Evolutionary conservation across 1,140 invertebrate species (phyloP).

Genomic region (Neodiprion pinetum): DNA sequence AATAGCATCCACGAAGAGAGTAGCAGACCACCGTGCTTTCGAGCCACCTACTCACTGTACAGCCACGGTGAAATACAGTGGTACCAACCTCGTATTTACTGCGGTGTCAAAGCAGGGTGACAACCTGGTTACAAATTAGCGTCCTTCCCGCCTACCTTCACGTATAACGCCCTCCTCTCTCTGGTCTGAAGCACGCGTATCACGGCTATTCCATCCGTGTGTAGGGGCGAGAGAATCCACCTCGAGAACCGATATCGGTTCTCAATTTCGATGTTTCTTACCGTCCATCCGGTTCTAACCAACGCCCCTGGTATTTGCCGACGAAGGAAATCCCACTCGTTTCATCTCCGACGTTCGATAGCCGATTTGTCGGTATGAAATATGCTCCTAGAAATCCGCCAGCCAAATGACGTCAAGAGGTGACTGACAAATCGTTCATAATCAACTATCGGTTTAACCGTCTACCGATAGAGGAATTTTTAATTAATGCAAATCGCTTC

Average conservation of each 20-base stretch:
- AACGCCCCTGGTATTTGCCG: too few species aligned
- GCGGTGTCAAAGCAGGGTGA: conserved; percentile 61
- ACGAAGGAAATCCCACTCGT: too few species aligned
- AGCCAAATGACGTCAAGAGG: background rate
- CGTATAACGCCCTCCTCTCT: background rate
- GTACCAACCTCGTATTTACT: conserved; percentile 61
- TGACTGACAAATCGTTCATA: background rate
- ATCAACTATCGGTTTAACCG: conserved; percentile 4
- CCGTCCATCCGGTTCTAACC: too few species aligned
- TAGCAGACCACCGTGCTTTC: background rate
- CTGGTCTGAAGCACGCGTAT: background rate
- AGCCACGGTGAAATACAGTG: conserved; percentile 56
- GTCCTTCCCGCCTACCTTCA: conserved; percentile 14
- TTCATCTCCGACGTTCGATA: too few species aligned
- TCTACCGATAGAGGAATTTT: background rate
- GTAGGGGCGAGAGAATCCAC: background rate
- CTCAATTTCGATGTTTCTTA: conserved; percentile 52
- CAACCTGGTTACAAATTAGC: conserved; percentile 63
- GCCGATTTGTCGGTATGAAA: background rate
- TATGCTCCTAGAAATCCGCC: background rate
- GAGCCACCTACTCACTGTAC: background rate
- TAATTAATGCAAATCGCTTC: background rate
- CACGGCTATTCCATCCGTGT: background rate
- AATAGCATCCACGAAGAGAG: background rate
- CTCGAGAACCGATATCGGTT: conserved; percentile 57